Evolutionary conservation across 2,888 invertebrate species (phyloP).

Genomic region (Rotaria socialis): DNA sequence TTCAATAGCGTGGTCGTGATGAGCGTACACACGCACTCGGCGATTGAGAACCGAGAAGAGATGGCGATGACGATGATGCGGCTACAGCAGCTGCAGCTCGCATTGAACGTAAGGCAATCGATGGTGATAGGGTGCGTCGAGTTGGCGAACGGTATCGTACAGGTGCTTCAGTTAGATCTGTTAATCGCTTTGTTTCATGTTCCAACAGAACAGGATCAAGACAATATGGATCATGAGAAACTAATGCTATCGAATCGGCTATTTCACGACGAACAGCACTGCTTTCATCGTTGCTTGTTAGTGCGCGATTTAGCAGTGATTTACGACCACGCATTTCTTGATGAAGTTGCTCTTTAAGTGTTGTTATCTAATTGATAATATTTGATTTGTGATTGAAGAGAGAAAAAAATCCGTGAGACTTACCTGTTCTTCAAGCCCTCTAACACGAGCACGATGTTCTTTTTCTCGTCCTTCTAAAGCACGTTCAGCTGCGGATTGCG

Average conservation of each 20-base stretch:
- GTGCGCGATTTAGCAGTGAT: conserved; percentile 68
- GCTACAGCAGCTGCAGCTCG: background rate
- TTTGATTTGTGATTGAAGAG: background rate
- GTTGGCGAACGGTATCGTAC: conserved; percentile 53
- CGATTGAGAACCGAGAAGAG: background rate
- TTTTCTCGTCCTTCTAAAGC: conserved; percentile 81
- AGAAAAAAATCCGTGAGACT: background rate
- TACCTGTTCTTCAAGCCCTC: conserved; percentile 83
- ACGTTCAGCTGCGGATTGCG: conserved; percentile 82
- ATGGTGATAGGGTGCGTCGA: conserved; percentile 40
- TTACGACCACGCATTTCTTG: conserved; percentile 84
- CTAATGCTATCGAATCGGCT: conserved; percentile 70
- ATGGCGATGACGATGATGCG: background rate
- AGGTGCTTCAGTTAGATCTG: conserved; percentile 70
- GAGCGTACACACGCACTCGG: background rate
- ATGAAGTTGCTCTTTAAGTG: conserved; percentile 74
- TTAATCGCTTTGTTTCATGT: conserved; percentile 76
- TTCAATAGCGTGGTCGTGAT: background rate
- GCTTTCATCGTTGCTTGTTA: conserved; percentile 45
- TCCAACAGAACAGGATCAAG: conserved; percentile 80
- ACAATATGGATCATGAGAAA: conserved; percentile 73
- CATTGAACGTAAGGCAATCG: background rate
- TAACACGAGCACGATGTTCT: conserved; percentile 78
- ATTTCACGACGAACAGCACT: conserved; percentile 37
- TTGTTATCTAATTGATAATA: conserved; percentile 65